Base-by-base conservation (phyloP, 2,113 vertebrate species). In the Genyomyrus donnyi region DNA sequence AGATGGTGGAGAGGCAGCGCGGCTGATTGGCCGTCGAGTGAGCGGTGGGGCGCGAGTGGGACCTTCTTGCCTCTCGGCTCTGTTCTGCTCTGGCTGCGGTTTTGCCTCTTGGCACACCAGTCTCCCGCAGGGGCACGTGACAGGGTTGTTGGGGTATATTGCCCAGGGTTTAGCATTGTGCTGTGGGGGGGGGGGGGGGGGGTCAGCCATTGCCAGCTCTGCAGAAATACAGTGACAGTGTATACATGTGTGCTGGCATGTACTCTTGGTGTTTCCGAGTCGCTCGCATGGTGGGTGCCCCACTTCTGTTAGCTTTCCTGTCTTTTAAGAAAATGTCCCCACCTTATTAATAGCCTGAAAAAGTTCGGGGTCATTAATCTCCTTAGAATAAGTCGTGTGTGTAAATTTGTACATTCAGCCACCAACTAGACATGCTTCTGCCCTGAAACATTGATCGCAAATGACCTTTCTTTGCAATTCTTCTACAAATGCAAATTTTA, bases 71-170 rank as follows among this genome's bases (percentile, higher is more conserved):
- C 45, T 48, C 24, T 21, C 42, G 35, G 83, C 45, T 48, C 83
- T n/a, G 21, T 85, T 84, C 42, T 21, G 39, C 39, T 24, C 21
- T 9, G 80, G 21, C 35, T 21, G 45, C 21, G 45, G 83, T 21
- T 48, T 45, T 85, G 83, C 39, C 19, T 39, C 45, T 85, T 85
- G 83, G 83, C 83, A 48, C 45, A 13, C 39, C 45, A 48, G 83
- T 46, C 45, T 48, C 83, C 83, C 83, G 10, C 42, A 85, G 83
- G 83, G 24, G 83, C 74, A 80, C 35, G 74, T 80, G 74, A 80
- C 74, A 80, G 83, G 39, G 83, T 48, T 85, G 83, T 85, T 19
- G 83, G 80, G 19, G 74, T 80, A 80, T 80, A 80, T 85, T 46
- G 83, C 83, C 83, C 45, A 48, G 83, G 83, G 39, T 80, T 80